Evolutionary conservation across 2,797 vertebrate species (phyloP).

Genomic region (Manis crassicaudata): DNA sequence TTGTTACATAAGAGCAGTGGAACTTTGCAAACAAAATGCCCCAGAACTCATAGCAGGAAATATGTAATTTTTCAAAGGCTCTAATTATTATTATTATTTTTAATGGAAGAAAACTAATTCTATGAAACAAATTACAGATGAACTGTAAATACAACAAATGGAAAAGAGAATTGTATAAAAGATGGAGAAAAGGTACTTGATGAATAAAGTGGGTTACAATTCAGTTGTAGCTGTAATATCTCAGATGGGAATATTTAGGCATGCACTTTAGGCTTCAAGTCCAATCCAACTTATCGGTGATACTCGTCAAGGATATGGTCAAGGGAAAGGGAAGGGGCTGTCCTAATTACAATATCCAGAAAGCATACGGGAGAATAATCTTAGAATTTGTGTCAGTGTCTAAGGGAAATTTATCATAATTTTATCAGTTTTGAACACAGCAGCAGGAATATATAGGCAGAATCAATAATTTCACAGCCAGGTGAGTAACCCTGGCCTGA

Average conservation of each 20-base stretch:
- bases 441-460: background rate
- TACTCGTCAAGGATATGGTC: background rate
- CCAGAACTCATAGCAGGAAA: background rate
- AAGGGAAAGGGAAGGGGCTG: background rate
- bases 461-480: background rate
- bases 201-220: background rate
- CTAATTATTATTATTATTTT: background rate
- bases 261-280: background rate
- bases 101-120: background rate
- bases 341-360: background rate
- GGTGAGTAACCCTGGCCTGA: background rate
- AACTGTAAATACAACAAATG: background rate
- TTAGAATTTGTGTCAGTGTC: background rate
- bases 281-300: background rate
- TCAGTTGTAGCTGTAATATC: background rate
- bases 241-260: background rate
- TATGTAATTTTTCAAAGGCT: background rate
- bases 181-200: background rate
- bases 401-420: background rate
- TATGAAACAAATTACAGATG: background rate
- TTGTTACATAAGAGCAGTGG: background rate
- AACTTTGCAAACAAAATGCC: background rate
- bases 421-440: background rate
- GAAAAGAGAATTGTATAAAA: background rate
- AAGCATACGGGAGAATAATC: background rate